phyloP scores from a whole-genome alignment of 2,888 invertebrate genomes.

The Drosophila peninsularis region DNA sequence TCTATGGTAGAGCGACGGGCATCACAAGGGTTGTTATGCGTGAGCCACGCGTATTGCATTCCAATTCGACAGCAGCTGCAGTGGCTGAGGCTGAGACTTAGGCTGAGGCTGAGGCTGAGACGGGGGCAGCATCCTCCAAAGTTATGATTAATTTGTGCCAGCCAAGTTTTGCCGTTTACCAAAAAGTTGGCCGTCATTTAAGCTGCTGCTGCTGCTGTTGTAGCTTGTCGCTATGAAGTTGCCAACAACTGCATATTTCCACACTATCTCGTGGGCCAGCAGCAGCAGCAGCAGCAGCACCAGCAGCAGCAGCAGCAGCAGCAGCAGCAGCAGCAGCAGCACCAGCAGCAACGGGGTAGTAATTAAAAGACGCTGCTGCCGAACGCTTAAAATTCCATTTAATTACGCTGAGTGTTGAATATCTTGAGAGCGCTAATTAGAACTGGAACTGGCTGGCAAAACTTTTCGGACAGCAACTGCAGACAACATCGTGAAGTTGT shows the following conservation, averaged over 20 bases:
- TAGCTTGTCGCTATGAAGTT: conserved; percentile 55
- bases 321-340: not conserved
- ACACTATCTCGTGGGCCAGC: conserved; percentile 56
- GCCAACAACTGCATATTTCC: conserved; percentile 57
- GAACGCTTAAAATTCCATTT: conserved; percentile 76
- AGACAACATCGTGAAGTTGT: conserved; percentile 18
- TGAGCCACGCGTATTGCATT: conserved; percentile 41
- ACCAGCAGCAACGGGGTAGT: conserved; percentile 37
- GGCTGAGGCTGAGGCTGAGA: conserved; percentile 30
- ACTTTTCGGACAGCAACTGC: conserved; percentile 67
- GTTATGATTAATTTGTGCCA: conserved; percentile 80
- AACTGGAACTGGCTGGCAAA: conserved; percentile 54
- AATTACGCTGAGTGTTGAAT: conserved; percentile 78
- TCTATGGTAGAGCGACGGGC: conserved; percentile 11
- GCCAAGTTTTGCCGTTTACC: conserved; percentile 72
- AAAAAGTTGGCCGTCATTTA: conserved; percentile 60
- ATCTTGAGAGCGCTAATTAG: conserved; percentile 72
- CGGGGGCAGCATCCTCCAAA: conserved; percentile 56
- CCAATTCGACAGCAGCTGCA: conserved; percentile 19
- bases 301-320: not conserved
- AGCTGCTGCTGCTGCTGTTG: conserved; percentile 26
- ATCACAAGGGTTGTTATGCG: not conserved
- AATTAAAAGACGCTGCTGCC: conserved; percentile 66
- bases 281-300: conserved; percentile 41
- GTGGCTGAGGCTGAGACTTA: conserved; percentile 31